Conservation (phyloP, 2,797 vertebrate species). For the Neomorphus geoffroyi region DNA sequence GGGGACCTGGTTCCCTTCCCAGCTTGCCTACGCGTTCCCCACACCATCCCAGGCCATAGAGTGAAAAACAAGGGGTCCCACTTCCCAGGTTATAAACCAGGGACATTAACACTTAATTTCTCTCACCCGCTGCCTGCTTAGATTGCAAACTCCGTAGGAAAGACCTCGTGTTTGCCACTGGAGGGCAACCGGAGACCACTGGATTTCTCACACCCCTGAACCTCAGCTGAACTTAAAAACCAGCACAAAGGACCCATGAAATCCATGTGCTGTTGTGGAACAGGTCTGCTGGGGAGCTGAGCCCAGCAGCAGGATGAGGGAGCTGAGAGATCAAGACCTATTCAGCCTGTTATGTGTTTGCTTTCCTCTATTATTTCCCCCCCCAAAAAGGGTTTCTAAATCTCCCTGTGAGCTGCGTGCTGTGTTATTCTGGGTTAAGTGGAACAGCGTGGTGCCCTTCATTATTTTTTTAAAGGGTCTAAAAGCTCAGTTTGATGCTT, state of each 20-base stretch:
- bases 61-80: background rate
- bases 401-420: background rate
- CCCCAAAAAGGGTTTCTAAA: background rate
- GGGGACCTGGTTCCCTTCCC: background rate
- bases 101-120: background rate
- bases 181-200: slow-evolving; percentile 7
- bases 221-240: background rate
- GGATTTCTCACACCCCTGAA: background rate
- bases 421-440: background rate
- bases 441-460: background rate
- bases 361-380: background rate
- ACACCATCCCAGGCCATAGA: background rate
- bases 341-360: background rate
- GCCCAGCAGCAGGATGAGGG: background rate
- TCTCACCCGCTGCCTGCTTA: background rate
- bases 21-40: background rate
- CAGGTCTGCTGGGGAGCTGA: background rate
- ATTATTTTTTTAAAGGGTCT: background rate
- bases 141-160: background rate
- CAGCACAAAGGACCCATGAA: background rate
- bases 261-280: background rate
- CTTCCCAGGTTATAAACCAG: background rate
- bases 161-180: background rate
- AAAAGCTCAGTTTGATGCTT: background rate
- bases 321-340: background rate